These are phyloP conservation scores for Alitta virens DNA, from an alignment of 2,888 invertebrate species.

Conservation along the genomic window DNA sequence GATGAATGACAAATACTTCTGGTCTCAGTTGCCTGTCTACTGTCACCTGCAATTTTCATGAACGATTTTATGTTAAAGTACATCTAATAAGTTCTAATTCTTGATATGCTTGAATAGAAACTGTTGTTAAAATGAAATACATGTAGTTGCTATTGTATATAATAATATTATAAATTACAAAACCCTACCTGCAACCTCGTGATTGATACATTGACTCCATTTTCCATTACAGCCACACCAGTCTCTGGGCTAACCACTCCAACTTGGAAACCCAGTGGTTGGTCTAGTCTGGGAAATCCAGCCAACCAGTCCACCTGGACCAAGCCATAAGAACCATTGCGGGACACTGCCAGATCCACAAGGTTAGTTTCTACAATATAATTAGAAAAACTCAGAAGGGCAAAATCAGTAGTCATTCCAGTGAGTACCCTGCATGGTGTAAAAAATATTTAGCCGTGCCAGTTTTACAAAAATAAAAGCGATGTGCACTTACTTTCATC, in stretches of 20 bases:
- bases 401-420: background rate
- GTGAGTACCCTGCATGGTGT: too few relatives aligned
- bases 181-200: constrained; percentile 45
- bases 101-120: too few relatives aligned
- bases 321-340: constrained; percentile 46
- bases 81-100: too few relatives aligned
- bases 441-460: too few relatives aligned
- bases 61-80: too few relatives aligned
- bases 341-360: constrained; percentile 32
- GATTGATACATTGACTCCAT: constrained; percentile 38
- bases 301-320: constrained; percentile 41
- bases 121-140: too few relatives aligned
- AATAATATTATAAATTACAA: too few relatives aligned
- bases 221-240: constrained; percentile 37
- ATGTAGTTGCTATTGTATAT: too few relatives aligned
- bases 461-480: too few relatives aligned
- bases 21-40: background rate
- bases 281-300: constrained; percentile 36
- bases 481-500: constrained; percentile 44
- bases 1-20: constrained; percentile 40
- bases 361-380: constrained; percentile 30
- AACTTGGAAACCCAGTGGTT: constrained; percentile 33
- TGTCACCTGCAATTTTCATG: too few relatives aligned
- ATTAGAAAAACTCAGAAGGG: too few relatives aligned
- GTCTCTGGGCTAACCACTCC: constrained; percentile 39